Conservation (phyloP, 1,140 invertebrate genomes). For the Drosophila teissieri region DNA sequence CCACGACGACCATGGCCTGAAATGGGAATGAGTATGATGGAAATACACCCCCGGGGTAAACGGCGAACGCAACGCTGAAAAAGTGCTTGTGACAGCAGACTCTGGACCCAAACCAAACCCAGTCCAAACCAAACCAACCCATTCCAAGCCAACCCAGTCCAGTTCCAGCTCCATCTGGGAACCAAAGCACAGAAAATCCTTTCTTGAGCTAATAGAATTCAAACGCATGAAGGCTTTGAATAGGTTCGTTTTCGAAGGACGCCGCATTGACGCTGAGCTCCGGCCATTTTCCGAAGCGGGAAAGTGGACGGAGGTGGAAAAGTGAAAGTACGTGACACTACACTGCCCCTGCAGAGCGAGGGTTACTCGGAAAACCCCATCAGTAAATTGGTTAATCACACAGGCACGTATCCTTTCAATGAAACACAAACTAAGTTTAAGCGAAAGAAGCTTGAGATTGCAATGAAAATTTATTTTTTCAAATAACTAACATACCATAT, state of each 20-base stretch:
- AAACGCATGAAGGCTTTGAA: conserved; percentile 81
- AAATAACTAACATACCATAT: neutral
- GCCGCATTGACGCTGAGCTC: conserved; percentile 58
- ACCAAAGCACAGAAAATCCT: conserved; percentile 65
- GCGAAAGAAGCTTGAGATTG: neutral
- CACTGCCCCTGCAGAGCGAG: conserved; percentile 46
- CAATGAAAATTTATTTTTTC: neutral
- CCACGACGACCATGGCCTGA: conserved; percentile 32
- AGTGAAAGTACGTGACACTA: conserved; percentile 81
- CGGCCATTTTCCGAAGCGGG: conserved; percentile 37
- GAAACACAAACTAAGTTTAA: no score
- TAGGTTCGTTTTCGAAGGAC: conserved; percentile 77
- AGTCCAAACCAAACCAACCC: no score
- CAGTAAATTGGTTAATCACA: neutral
- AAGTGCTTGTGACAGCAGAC: conserved; percentile 79
- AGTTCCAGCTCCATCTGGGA: neutral
- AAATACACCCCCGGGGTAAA: conserved; percentile 75
- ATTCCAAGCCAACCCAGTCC: neutral
- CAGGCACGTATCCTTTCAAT: neutral
- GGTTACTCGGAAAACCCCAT: conserved; percentile 21
- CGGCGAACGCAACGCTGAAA: conserved; percentile 70
- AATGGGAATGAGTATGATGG: conserved; percentile 77
- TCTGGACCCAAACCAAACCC: neutral
- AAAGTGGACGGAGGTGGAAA: conserved; percentile 35
- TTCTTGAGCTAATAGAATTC: conserved; percentile 80